Evolutionary conservation across 2,888 invertebrate species (phyloP).

Genomic region (Parascotia fuliginaria): DNA sequence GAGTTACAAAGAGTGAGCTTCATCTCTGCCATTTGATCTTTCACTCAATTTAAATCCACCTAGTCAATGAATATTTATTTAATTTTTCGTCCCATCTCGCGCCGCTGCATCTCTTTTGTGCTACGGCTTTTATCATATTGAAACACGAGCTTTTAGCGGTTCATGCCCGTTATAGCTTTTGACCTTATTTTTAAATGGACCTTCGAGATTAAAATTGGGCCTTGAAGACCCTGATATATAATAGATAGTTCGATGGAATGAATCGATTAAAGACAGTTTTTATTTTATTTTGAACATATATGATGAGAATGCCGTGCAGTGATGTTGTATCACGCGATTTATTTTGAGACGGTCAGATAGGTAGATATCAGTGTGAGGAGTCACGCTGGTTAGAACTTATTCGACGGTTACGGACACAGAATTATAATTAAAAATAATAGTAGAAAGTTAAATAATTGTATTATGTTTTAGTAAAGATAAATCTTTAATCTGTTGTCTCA

Average conservation of each 20-base stretch:
- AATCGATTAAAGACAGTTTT: slow-evolving; percentile 23
- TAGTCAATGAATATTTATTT: slow-evolving; percentile 31
- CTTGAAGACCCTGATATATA: slow-evolving; percentile 40
- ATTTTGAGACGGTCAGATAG: too few species aligned
- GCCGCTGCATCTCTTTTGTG: slow-evolving; percentile 14
- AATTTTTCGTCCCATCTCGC: slow-evolving; percentile 21
- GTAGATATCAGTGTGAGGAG: neutral
- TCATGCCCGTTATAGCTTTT: slow-evolving; percentile 20
- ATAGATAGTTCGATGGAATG: slow-evolving; percentile 21
- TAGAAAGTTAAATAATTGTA: too few species aligned
- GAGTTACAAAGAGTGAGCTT: neutral
- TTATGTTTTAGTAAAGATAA: too few species aligned
- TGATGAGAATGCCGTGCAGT: slow-evolving; percentile 3
- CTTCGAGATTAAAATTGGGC: slow-evolving; percentile 26
- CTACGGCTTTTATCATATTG: slow-evolving; percentile 10
- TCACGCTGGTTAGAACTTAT: too few species aligned
- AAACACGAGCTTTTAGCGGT: slow-evolving; percentile 30
- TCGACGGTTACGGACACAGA: too few species aligned
- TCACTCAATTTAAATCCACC: slow-evolving; percentile 20
- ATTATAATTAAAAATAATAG: too few species aligned
- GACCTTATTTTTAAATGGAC: slow-evolving; percentile 43
- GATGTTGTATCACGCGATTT: neutral
- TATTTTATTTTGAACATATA: slow-evolving; percentile 21
- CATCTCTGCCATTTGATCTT: slow-evolving; percentile 14
- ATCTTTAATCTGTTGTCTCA: too few species aligned